Evolutionary conservation across 2,797 vertebrate genomes (phyloP).

Genomic region (Bradypodion pumilum): DNA sequence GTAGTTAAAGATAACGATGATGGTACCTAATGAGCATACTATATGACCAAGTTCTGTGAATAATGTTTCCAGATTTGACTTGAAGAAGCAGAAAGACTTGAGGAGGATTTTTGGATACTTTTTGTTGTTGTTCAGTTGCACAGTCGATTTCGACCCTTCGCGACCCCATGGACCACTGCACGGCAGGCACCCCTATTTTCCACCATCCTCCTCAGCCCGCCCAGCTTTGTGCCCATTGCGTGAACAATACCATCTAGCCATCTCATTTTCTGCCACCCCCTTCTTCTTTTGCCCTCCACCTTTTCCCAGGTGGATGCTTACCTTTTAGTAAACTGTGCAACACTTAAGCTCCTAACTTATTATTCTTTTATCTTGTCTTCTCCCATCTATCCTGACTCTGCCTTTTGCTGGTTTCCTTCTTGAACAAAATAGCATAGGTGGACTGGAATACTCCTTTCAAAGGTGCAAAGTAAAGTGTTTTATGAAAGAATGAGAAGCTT

Average conservation of each 20-base stretch:
- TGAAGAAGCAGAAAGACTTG: neutral
- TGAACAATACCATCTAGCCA: too few species aligned
- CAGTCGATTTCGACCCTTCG: too few species aligned
- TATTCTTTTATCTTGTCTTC: conserved; percentile 48
- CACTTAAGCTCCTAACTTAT: neutral
- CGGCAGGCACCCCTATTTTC: too few species aligned
- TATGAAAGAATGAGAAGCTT: conserved; percentile 25
- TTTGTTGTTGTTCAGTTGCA: too few species aligned
- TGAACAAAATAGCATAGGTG: conserved; percentile 62
- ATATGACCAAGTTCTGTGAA: neutral
- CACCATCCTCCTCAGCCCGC: too few species aligned
- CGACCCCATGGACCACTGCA: too few species aligned
- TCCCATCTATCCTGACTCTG: conserved; percentile 52
- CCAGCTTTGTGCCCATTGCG: too few species aligned
- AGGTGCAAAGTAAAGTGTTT: conserved; percentile 50
- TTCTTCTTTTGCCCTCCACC: too few species aligned
- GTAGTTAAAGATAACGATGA: neutral
- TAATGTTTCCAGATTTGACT: neutral
- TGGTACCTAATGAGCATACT: neutral
- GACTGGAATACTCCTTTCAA: conserved; percentile 64
- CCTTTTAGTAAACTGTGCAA: neutral
- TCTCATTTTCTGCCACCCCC: too few species aligned
- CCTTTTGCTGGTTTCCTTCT: conserved; percentile 60
- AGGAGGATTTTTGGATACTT: too few species aligned
- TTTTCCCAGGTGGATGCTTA: neutral